Evolutionary conservation across 2,888 invertebrate genomes (phyloP), one percentile per base, ranked within the genome.

Genomic region (Pammene fasciana): DNA sequence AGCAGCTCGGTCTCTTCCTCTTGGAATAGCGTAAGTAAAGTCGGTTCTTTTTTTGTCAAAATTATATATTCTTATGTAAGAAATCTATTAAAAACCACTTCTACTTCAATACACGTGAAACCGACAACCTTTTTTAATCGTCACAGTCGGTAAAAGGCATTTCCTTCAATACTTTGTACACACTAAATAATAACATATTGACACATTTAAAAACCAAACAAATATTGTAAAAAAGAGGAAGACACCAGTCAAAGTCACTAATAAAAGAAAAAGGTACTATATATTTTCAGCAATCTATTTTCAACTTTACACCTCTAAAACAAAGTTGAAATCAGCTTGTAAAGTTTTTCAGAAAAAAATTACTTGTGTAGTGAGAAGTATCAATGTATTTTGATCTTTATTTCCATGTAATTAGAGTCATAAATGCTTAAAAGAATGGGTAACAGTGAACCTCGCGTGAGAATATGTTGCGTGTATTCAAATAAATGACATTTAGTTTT

Each of bases 381-480:
- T 1, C 18, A 18, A 50, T 41, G 0, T 1, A 62, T 41, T 62
- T 38, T 26, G 13, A 50, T 11, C 18, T 38, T 26, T 62, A 10
- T 52, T n/a, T 1, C 2, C 2, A n/a, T 52, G 10, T 10, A 0
- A 6, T 9, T 41, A 62, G 18, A 41, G 41, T 41, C 34, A 3
- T 6, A 18, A 36, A 48, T 7, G 10, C 5, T 10, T 36, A 26
- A 45, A 46, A 59, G 45, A 14, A 50, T 50, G 10, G 16, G 41
- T 57, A 57, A 14, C 14, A 16, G 9, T 74, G 68, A 67, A 62
- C 72, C 74, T 68, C 61, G 78, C 75, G 75, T 74, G 75, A 70
- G 52, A 67, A 56, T 65, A 76, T 75, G 76, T 74, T 45, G 74
- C 74, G 73, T 77, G 77, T 71, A 74, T 72, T 66, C 55, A 65